Conservation (phyloP, 2,888 invertebrate genomes). For the Hydropsyche betteni region DNA sequence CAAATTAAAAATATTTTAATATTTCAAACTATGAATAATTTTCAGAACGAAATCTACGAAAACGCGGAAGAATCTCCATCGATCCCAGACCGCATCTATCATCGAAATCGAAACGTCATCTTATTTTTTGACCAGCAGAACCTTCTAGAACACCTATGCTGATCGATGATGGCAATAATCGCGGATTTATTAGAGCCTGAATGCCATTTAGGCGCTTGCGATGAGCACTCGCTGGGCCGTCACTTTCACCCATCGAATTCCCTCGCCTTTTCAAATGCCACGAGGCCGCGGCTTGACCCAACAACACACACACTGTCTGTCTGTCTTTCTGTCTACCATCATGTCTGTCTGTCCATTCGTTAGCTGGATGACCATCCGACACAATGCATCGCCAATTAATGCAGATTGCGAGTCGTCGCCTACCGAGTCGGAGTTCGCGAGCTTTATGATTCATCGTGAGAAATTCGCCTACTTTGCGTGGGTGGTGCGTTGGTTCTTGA, state of each 20-base stretch:
- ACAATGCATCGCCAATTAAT: conserved; percentile 12
- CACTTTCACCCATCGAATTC: conserved; percentile 47
- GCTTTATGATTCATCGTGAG: neutral
- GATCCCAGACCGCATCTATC: too few relatives aligned
- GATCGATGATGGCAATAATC: conserved; percentile 11
- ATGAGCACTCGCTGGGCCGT: conserved; percentile 32
- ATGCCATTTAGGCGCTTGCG: conserved; percentile 16
- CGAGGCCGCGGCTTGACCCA: conserved; percentile 47
- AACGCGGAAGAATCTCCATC: neutral
- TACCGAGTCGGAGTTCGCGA: neutral
- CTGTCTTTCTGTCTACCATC: too few relatives aligned
- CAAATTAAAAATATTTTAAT: too few relatives aligned
- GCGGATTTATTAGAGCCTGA: conserved; percentile 23
- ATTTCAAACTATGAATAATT: too few relatives aligned
- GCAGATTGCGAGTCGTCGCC: neutral
- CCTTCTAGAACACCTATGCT: too few relatives aligned
- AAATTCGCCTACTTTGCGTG: too few relatives aligned
- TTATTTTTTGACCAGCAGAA: too few relatives aligned
- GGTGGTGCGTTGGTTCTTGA: too few relatives aligned
- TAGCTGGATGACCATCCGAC: neutral
- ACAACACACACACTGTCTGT: too few relatives aligned
- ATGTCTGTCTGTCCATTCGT: neutral
- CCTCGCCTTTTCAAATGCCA: conserved; percentile 45
- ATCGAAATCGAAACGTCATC: too few relatives aligned
- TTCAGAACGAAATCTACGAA: neutral